A percentile compares a stretch with the other conserved stretches of the same genome.
Conservation (phyloP, 2,113 vertebrate species). For the Mirza zaza region DNA sequence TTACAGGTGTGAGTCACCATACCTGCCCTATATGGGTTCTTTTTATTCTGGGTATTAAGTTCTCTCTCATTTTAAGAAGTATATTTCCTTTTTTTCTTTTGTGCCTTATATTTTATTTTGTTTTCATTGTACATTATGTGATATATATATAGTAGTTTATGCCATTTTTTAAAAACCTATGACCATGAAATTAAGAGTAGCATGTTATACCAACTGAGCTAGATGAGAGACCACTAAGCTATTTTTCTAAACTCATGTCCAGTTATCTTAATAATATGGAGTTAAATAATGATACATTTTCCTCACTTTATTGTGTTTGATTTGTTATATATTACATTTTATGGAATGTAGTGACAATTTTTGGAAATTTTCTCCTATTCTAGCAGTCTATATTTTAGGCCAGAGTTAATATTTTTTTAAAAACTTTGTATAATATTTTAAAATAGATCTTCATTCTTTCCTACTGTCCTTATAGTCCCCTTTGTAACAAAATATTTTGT, state of each 20-base stretch:
- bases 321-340: conserved; percentile 15
- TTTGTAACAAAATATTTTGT: not conserved
- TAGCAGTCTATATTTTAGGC: not conserved
- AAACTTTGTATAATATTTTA: not conserved
- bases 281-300: not conserved
- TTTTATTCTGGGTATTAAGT: not conserved
- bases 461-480: not conserved
- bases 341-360: conserved; percentile 8
- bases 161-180: not conserved
- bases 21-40: not conserved
- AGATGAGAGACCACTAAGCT: not conserved
- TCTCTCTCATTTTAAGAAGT: not conserved
- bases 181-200: not conserved
- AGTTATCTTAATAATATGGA: not conserved
- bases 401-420: not conserved
- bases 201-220: not conserved
- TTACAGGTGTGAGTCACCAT: too few species aligned
- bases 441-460: not conserved
- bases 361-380: not conserved
- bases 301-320: not conserved
- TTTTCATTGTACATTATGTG: not conserved
- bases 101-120: not conserved
- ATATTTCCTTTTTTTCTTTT: not conserved
- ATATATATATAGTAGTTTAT: not conserved
- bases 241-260: not conserved